Base-by-base conservation (phyloP, 2,113 vertebrate species). In the Osmerus eperlanus region DNA sequence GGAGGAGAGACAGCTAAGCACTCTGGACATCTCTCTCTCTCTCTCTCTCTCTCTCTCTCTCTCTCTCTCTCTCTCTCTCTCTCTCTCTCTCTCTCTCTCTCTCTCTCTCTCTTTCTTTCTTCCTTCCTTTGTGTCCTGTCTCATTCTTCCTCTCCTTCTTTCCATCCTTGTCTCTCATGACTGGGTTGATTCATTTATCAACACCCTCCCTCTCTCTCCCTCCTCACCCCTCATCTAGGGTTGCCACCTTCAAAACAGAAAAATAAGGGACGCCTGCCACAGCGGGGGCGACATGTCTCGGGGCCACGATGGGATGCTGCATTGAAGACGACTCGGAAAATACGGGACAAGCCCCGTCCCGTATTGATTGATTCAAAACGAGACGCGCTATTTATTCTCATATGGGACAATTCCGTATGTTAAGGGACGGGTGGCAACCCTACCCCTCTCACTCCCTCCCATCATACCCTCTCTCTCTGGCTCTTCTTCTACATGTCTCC, bases 1-100 rank as follows among this genome's bases (percentile, higher is more conserved):
- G 23, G 74, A 84, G 71, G 52, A 68, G 71, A 23, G 19, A 65
- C 59, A 41, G 53, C 61, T 54, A 55, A 29, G 19, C 71, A 59
- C 53, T 69, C 63, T 71, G 25, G 64, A 69, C 68, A 67, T 71
- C 60, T 56, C 67, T 81, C 64, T 71, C 59, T 25, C 7, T 21
- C 60, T 62, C 1, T 14, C 61, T 60, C 1, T 59, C 19, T 60
- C 1, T 66, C 14, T 60, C 14, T 21, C 29, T 47, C 64, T 71
- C 59, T 25, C 7, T 21, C 60, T 62, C 1, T 71, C 73, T 55
- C 63, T 60, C 67, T 79, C 66, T 72, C 59, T 13, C 23, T 3
- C 25, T 25, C 25, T 25, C 32, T 41, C 55, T 52, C 11, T 29
- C 73, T 55, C 60, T 56, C 67, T 81, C 64, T 71, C 59, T 25